These are phyloP conservation scores for Otolemur crassicaudatus DNA, from an alignment of 2,797 vertebrate genomes.

Conservation along the genomic window DNA sequence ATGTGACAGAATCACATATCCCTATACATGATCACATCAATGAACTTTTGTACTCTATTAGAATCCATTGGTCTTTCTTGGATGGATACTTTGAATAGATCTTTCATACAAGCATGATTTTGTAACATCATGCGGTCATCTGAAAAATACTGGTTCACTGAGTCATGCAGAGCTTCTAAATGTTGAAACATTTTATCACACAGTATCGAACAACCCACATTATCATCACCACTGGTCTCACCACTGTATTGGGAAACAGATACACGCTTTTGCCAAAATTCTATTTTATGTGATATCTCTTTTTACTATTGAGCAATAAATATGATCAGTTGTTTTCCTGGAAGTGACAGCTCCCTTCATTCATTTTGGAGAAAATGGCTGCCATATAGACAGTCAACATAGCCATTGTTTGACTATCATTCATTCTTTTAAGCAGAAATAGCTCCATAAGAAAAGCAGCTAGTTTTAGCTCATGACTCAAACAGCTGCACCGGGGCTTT, in stretches of 20 bases:
- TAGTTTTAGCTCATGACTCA: neutral
- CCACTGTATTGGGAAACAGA: neutral
- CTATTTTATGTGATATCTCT: neutral
- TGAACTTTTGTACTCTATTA: neutral
- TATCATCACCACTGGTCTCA: neutral
- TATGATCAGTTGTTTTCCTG: neutral
- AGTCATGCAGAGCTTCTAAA: neutral
- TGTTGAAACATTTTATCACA: neutral
- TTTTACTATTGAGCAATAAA: neutral
- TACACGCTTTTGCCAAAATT: slow-evolving; percentile 13
- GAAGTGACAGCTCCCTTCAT: slow-evolving; percentile 29
- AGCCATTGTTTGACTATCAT: neutral
- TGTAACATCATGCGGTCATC: neutral
- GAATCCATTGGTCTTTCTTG: neutral
- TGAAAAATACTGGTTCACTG: neutral
- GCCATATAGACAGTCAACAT: neutral
- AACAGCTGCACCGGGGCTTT: neutral
- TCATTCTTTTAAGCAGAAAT: neutral
- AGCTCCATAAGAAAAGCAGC: neutral
- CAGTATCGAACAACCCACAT: neutral
- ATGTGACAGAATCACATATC: neutral
- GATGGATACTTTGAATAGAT: neutral
- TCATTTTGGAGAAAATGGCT: neutral
- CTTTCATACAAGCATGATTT: neutral
- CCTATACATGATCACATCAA: neutral